Evolutionary conservation across 1,140 invertebrate genomes (phyloP), one percentile per base, ranked within the genome.

Genomic region (Drosophila kurseongensis): DNA sequence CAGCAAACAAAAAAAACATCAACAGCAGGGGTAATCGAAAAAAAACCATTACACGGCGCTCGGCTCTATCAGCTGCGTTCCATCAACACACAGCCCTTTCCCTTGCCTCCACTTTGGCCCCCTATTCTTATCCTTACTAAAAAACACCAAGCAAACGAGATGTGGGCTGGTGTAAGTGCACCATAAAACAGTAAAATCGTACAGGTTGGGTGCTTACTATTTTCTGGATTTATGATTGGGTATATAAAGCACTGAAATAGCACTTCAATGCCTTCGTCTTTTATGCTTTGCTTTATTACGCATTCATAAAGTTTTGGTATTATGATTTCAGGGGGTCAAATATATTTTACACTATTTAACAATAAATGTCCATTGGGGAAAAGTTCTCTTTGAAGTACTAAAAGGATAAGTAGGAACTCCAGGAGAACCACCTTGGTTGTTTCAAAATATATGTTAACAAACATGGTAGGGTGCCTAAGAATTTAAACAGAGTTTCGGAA

Each of bases 1-100:
- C 63, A 60, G 32, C 78, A 62, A 51, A 14, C 8, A 63, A 67
- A 59, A 67, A 59, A 44, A 75, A 71, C 51, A 75, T 41, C 40
- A 57, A 54, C 65, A 48, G 51, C 73, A 10, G 14, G 9, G 13
- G 63, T 61, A 69, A 67, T 40, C 61, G 45, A 29, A 32, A 16
- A 45, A 63, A 82, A 79, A 79, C 71, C 84, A 88, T 89, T 89
- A 88, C 84, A 78, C 72, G 72, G 73, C 77, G 62, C 68, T 62
- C 58, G 45, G 48, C 8, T 38, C 74, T 89, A 89, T 89, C 84
- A 58, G 40, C 18, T 44, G 66, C 73, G 79, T 83, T 81, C 57
- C 60, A 86, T 52, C 80, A 56, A 41, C 66, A 56, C 32, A 41
- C 44, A 59, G 13, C 56, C 60, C 48, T 58, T 83, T 29, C 78